phyloP scores from a whole-genome alignment of 1,140 invertebrate species.

The Cydia splendana region DNA sequence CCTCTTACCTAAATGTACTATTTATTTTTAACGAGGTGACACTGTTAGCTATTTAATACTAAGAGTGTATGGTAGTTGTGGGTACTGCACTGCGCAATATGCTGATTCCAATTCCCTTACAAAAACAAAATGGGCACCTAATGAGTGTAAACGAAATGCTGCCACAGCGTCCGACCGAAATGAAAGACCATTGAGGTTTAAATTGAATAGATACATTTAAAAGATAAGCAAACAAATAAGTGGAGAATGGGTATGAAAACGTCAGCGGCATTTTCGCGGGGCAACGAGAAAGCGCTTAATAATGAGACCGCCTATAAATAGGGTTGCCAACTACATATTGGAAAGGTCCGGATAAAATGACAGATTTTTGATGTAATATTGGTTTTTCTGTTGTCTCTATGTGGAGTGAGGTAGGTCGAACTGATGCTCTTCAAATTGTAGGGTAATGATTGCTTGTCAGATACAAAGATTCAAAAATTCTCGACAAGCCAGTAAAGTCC shows the following conservation, averaged over 20 bases:
- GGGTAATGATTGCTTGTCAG: no score
- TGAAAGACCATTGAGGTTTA: constrained; percentile 9
- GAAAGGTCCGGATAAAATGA: background rate
- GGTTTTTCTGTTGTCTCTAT: no score
- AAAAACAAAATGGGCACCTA: constrained; percentile 20
- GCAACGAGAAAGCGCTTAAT: constrained; percentile 24
- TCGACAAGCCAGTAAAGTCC: background rate
- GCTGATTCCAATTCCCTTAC: background rate
- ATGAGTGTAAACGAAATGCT: constrained; percentile 21
- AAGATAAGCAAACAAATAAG: constrained; percentile 33
- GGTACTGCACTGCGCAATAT: background rate
- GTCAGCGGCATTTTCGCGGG: constrained; percentile 25
- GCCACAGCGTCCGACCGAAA: constrained; percentile 3
- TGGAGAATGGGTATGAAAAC: constrained; percentile 22
- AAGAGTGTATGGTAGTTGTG: background rate
- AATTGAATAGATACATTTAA: constrained; percentile 32
- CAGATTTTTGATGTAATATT: no score
- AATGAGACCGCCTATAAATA: constrained; percentile 22
- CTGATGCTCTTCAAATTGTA: no score
- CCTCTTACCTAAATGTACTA: no score
- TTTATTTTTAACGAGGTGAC: no score
- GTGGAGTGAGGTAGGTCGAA: no score
- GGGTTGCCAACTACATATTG: background rate
- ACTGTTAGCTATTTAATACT: no score
- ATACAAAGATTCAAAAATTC: background rate